These are phyloP conservation scores for Entomyzon cyanotis DNA, from an alignment of 2,113 vertebrate genomes.

Conservation along the genomic window DNA sequence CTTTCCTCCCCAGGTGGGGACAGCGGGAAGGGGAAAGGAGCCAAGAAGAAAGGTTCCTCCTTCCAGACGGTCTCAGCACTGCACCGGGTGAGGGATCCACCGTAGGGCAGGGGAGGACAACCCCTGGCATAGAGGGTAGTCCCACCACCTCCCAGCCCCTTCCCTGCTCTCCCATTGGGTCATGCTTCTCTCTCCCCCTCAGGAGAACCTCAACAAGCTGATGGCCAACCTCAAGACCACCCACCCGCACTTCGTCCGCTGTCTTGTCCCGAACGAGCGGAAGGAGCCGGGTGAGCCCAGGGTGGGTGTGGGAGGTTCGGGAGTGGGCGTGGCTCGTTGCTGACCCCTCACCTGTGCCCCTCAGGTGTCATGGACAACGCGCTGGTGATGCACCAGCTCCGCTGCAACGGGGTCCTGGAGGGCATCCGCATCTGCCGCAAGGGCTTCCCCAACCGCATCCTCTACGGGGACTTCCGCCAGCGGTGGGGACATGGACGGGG, in stretches of 20 bases:
- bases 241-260: conserved; percentile 93
- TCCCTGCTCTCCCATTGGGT: too few species aligned
- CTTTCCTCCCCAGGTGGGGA: neutral
- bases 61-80: conserved; percentile 92
- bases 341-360: neutral
- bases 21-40: conserved; percentile 77
- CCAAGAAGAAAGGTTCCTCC: conserved; percentile 92
- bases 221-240: conserved; percentile 92
- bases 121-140: fast-evolving
- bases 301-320: conserved; percentile 49
- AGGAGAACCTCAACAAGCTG: conserved; percentile 95
- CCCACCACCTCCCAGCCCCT: too few species aligned
- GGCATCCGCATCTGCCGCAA: conserved; percentile 92
- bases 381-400: conserved; percentile 95
- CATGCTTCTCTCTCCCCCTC: neutral
- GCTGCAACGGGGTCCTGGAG: conserved; percentile 93
- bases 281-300: conserved; percentile 75
- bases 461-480: conserved; percentile 88
- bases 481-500: conserved; percentile 39
- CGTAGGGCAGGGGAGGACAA: fast-evolving
- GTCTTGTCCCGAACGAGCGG: conserved; percentile 91
- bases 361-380: conserved; percentile 87
- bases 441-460: conserved; percentile 88
- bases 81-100: conserved; percentile 79
- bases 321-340: neutral